Base-by-base conservation (phyloP, 2,113 vertebrate genomes). In the Xiphophorus couchianus region DNA sequence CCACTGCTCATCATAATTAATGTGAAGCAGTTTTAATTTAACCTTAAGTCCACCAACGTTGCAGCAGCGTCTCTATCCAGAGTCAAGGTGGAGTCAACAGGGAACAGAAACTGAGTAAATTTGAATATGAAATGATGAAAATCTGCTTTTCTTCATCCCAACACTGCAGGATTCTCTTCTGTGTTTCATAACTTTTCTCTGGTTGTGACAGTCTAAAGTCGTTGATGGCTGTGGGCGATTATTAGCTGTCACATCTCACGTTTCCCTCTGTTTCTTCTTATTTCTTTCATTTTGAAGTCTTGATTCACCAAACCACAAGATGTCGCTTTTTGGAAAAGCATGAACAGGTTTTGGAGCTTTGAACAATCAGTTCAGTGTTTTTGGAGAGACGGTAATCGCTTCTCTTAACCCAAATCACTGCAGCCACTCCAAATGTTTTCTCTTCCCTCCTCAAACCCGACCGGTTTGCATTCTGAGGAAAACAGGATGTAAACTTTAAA, bases 401-500 rank as follows among this genome's bases (percentile, higher is more conserved):
- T 10, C 51, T 58, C 17, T 10, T 7, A 17, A 58, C 51, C 7
- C 7, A 58, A n/a, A 58, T 58, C 22, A n/a, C 51, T 58, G 51
- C 22, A 58, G 51, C 51, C n/a, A 25, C 22, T 58, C 28, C 65
- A 28, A 73, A 31, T 77, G 30, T 67, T 29, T 48, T 68, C 25
- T 71, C 15, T 61, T n/a, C 60, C 66, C 69, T 80, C 37, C 81
- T 73, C 80, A 48, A 85, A 70, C 81, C 75, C 80, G 81, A 71
- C 58, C 78, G 63, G 70, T 90, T 87, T 89, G 88, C 54, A 64
- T 90, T 84, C 76, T 74, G 81, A 84, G 84, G 74, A 92, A 92
- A 92, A 91, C 91, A 92, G 91, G 92, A 92, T 76, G 87, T 90
- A 73, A 89, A 81, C 69, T 81, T 91, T 86, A 71, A 85, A 90